Evolutionary conservation across 2,888 invertebrate species (phyloP).

Genomic region (Ditula angustiorana): DNA sequence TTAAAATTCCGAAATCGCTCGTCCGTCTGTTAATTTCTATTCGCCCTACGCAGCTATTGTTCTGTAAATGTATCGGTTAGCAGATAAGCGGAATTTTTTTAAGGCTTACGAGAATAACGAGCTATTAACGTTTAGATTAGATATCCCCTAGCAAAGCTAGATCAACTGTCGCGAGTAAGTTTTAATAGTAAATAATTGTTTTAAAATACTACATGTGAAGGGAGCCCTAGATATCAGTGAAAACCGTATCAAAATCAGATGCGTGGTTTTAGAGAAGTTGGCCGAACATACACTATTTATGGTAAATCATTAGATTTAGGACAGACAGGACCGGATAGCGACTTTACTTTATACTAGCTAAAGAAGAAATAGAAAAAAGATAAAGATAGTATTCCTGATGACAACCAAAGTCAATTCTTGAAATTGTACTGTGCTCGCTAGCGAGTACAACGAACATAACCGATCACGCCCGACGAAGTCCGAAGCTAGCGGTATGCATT

Average conservation of each 20-base stretch:
- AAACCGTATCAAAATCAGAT: no score
- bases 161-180: constrained; percentile 3
- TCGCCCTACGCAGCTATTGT: constrained; percentile 10
- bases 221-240: no score
- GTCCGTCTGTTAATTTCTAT: no score
- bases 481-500: neutral
- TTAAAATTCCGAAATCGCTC: no score
- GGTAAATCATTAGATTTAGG: no score
- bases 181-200: no score
- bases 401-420: neutral
- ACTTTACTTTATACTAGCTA: no score
- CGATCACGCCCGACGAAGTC: neutral
- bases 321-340: no score
- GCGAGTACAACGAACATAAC: neutral
- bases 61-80: constrained; percentile 7
- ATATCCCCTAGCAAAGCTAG: constrained; percentile 23
- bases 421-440: neutral
- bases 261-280: no score
- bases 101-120: constrained; percentile 27
- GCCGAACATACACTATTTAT: no score
- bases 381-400: neutral
- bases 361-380: neutral
- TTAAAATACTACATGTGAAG: no score
- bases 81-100: constrained; percentile 4
- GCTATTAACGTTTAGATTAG: constrained; percentile 35